phyloP scores from a whole-genome alignment of 92 coral and sea anemone genomes.

The Porites cylindrica region DNA sequence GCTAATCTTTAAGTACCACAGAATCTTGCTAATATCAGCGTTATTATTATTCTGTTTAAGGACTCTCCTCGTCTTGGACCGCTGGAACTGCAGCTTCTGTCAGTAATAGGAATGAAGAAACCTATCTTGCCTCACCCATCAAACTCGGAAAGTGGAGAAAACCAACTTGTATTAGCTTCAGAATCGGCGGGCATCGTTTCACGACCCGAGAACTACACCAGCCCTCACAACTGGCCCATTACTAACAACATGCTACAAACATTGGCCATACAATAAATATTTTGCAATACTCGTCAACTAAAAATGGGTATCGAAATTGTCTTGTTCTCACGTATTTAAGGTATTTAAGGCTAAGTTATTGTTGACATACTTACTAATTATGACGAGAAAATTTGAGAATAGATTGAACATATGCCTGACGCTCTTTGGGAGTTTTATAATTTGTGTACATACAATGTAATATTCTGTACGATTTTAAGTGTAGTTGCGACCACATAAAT shows the following conservation, averaged over 20 bases:
- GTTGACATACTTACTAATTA: neutral
- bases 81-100: conserved; percentile 92
- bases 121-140: conserved; percentile 65
- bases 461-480: neutral
- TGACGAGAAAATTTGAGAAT: neutral
- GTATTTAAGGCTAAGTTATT: no score
- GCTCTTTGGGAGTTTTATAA: neutral
- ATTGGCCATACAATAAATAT: conserved; percentile 67
- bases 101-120: conserved; percentile 84
- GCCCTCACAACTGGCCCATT: conserved; percentile 90
- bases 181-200: conserved; percentile 25
- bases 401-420: neutral
- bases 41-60: conserved; percentile 43
- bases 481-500: neutral
- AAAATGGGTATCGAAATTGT: neutral
- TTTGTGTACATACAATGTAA: conserved; percentile 18
- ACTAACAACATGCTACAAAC: conserved; percentile 90
- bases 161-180: conserved; percentile 38
- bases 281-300: neutral
- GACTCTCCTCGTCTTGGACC: conserved; percentile 97
- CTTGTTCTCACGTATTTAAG: no score
- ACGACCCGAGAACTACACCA: conserved; percentile 81
- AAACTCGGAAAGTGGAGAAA: conserved; percentile 49
- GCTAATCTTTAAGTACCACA: no score
- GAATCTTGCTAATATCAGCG: neutral